Percentiles rank a stretch among this genome's conserved stretches.
These are phyloP conservation scores for Sylvicola cinctus DNA, from an alignment of 2,888 invertebrate species.

Conservation along the genomic window DNA sequence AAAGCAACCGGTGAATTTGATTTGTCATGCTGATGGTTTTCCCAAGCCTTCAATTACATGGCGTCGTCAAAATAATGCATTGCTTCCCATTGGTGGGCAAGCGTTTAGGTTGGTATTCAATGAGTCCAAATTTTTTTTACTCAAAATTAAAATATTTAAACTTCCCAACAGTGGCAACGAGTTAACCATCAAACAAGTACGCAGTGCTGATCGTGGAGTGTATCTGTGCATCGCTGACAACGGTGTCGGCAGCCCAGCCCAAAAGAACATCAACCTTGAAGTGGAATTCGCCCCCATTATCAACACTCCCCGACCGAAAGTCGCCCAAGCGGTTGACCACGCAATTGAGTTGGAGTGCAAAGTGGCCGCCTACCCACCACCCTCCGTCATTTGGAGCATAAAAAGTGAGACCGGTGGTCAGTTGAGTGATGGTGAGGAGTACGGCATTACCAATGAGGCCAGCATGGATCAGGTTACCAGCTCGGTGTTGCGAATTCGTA, in stretches of 20 bases:
- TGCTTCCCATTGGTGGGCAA: constrained; percentile 22
- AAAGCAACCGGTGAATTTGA: constrained; percentile 24
- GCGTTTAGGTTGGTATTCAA: constrained; percentile 5
- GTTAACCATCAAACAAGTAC: constrained; percentile 16
- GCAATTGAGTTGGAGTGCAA: constrained; percentile 20
- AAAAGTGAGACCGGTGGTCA: constrained; percentile 7
- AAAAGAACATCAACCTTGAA: constrained; percentile 18
- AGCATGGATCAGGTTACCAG: constrained; percentile 20
- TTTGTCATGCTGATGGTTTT: constrained; percentile 57
- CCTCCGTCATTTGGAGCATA: constrained; percentile 20
- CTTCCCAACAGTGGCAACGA: constrained; percentile 16
- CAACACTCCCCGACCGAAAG: constrained; percentile 19
- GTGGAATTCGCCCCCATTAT: constrained; percentile 24
- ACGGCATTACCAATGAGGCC: constrained; percentile 19
- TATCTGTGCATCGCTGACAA: constrained; percentile 23
- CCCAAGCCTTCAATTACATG: constrained; percentile 50
- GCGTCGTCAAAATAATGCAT: constrained; percentile 40
- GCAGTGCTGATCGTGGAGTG: constrained; percentile 21
- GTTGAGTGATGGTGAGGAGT: constrained; percentile 6
- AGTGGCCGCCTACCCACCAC: constrained; percentile 22
- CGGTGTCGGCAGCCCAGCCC: constrained; percentile 20
- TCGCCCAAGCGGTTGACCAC: constrained; percentile 19
- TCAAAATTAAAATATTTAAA: too few relatives aligned
- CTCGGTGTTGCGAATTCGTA: constrained; percentile 14
- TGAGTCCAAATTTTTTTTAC: too few relatives aligned